phyloP scores from a whole-genome alignment of 2,888 invertebrate genomes.

The Hirtodrosophila duncani region DNA sequence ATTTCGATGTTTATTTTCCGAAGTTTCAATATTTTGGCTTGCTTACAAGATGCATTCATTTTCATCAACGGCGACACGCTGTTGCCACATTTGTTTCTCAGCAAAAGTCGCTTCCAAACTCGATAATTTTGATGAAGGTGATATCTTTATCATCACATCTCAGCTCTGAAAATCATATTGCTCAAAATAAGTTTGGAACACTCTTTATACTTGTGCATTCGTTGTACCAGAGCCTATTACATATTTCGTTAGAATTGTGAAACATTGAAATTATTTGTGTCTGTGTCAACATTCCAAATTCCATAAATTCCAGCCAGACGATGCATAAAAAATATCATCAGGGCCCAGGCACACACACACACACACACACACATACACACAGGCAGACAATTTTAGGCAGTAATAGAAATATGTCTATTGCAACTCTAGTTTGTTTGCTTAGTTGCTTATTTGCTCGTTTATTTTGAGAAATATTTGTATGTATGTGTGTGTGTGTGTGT shows the following conservation, averaged over 20 bases:
- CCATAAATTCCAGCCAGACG: constrained; percentile 57
- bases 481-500: not conserved
- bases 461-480: constrained; percentile 18
- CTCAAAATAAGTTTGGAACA: no score
- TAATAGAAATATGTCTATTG: not conserved
- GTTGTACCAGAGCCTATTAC: constrained; percentile 30
- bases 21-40: no score
- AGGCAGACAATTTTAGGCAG: constrained; percentile 12
- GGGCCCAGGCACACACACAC: constrained; percentile 5
- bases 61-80: no score
- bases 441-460: constrained; percentile 25
- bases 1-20: no score
- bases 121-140: no score
- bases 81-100: no score
- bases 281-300: constrained; percentile 65
- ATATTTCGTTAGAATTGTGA: constrained; percentile 44
- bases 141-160: no score
- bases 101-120: no score
- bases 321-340: constrained; percentile 36
- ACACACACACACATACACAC: constrained; percentile 8
- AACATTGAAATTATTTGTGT: constrained; percentile 64
- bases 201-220: no score
- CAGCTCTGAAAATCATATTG: no score
- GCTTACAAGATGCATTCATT: no score
- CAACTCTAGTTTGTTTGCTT: not conserved